Evolutionary conservation across 2,888 invertebrate species (phyloP).

Genomic region (Drosophila aldrichi): DNA sequence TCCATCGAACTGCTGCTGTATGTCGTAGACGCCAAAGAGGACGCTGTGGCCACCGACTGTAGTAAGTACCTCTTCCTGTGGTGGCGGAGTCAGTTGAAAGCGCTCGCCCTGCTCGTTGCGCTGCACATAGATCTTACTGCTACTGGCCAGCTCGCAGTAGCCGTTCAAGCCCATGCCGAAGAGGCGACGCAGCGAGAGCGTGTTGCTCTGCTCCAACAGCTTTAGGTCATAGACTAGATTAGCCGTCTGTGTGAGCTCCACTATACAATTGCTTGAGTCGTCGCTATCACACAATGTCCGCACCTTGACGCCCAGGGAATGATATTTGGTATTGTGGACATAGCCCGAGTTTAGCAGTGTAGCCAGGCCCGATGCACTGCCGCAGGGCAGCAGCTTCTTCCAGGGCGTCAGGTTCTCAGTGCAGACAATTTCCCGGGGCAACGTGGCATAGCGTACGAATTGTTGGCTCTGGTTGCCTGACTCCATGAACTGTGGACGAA

Average conservation of each 20-base stretch:
- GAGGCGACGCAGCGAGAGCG: conserved; percentile 93
- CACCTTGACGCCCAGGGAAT: conserved; percentile 94
- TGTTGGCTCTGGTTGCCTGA: conserved; percentile 87
- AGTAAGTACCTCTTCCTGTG: conserved; percentile 87
- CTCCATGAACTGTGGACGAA: conserved; percentile 88
- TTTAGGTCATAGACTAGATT: conserved; percentile 92
- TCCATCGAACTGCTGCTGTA: conserved; percentile 85
- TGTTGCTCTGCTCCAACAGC: conserved; percentile 87
- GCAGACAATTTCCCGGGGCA: conserved; percentile 98
- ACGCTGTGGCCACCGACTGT: conserved; percentile 89
- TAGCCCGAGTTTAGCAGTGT: conserved; percentile 95
- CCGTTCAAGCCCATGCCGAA: conserved; percentile 94
- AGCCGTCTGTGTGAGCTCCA: conserved; percentile 94
- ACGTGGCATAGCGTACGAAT: conserved; percentile 91
- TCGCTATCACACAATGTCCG: conserved; percentile 90
- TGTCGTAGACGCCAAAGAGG: conserved; percentile 90
- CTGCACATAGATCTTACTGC: conserved; percentile 93
- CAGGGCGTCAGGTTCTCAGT: conserved; percentile 99
- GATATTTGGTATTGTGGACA: conserved; percentile 96
- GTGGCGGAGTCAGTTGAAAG: conserved; percentile 89
- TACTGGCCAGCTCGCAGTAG: conserved; percentile 92
- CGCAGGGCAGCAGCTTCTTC: conserved; percentile 98
- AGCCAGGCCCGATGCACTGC: conserved; percentile 94
- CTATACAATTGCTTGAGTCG: conserved; percentile 86
- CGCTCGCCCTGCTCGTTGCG: conserved; percentile 88